Evolutionary conservation across 2,888 invertebrate genomes (phyloP), one percentile per base, ranked within the genome.

Genomic region (Argyresthia albistria): DNA sequence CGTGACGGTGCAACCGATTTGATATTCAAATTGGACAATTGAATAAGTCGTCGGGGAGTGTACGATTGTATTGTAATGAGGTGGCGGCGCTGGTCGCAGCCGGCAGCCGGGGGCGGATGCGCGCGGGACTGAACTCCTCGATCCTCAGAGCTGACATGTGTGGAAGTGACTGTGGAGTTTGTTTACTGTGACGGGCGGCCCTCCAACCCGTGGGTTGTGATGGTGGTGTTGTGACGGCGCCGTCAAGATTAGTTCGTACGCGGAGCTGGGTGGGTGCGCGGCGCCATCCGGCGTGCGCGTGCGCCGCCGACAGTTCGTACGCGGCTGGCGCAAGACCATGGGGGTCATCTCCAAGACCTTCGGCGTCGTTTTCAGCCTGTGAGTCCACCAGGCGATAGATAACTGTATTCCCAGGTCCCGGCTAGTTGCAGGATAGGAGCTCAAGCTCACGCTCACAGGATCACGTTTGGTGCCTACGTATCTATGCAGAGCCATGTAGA

Each of bases 301-400:
- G 46, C 87, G 86, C 76, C 86, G 86, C 72, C 84, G 86, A 73
- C 83, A 81, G 70, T 78, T 84, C 73, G 74, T 86, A 69, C 80
- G 82, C 69, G 87, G 87, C 62, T 84, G 80, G 84, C 83, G 83
- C 76, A 86, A 83, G 70, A 88, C 84, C 69, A 93, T 93, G 93
- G 93, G 93, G 64, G 92, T 93, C 75, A 91, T 93, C 65, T 93
- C 93, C 56, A 93, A 93, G 80, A 92, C 93, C 56, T 91, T 93
- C 64, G 93, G 93, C 80, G 92, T 93, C 74, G 91, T 93, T 74
- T 93, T 93, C 90, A 93, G 92, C 86, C 92, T 93, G 93, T 93
- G 86, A 93, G 93, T 93, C 56, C 6, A 25, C n/a, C n/a, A n/a
- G n/a, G n/a, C 25, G 25, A 25, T 25, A 25, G 25, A 25, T 6